A percentile compares a stretch with the other conserved stretches of the same genome.
Evolutionary conservation across 92 coral and sea anemone species (phyloP).

Genomic region (Porites evermanni): DNA sequence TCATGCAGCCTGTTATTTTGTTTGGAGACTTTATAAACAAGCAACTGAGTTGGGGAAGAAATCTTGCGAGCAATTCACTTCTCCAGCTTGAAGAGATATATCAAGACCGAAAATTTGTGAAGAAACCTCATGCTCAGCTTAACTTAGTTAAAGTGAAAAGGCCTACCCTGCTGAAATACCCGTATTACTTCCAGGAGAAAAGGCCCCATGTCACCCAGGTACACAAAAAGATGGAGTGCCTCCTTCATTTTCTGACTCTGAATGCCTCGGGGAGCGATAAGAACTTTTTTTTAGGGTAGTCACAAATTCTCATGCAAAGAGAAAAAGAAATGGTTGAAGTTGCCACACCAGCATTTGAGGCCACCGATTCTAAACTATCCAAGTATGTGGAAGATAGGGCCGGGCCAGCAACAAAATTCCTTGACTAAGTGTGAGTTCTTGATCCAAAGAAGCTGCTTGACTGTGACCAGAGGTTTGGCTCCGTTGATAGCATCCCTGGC

Average conservation of each 20-base stretch:
- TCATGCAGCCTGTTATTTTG: slow-evolving; percentile 29
- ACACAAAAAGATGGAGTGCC: slow-evolving; percentile 50
- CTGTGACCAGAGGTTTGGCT: background rate
- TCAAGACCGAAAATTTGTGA: slow-evolving; percentile 45
- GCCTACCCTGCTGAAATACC: slow-evolving; percentile 23
- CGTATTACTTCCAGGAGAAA: slow-evolving; percentile 38
- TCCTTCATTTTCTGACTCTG: slow-evolving; percentile 32
- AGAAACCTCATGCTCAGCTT: slow-evolving; percentile 50
- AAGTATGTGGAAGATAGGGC: slow-evolving; percentile 72
- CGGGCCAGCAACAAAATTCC: slow-evolving; percentile 58
- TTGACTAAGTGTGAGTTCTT: slow-evolving; percentile 48
- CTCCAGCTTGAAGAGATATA: slow-evolving; percentile 54
- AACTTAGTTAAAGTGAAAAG: slow-evolving; percentile 39
- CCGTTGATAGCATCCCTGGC: slow-evolving; percentile 50
- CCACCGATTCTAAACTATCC: slow-evolving; percentile 50
- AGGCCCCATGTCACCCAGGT: slow-evolving; percentile 61
- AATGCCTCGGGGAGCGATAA: slow-evolving; percentile 35
- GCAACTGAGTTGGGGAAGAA: too few species aligned
- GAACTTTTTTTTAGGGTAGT: slow-evolving; percentile 41
- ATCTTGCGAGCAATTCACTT: too few species aligned
- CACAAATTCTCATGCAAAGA: slow-evolving; percentile 29
- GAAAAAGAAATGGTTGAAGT: slow-evolving; percentile 36
- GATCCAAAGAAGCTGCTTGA: slow-evolving; percentile 53
- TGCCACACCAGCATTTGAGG: slow-evolving; percentile 39
- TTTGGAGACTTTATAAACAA: too few species aligned